Conservation (phyloP, 2,888 invertebrate species). For the Mimachlamys varia region DNA sequence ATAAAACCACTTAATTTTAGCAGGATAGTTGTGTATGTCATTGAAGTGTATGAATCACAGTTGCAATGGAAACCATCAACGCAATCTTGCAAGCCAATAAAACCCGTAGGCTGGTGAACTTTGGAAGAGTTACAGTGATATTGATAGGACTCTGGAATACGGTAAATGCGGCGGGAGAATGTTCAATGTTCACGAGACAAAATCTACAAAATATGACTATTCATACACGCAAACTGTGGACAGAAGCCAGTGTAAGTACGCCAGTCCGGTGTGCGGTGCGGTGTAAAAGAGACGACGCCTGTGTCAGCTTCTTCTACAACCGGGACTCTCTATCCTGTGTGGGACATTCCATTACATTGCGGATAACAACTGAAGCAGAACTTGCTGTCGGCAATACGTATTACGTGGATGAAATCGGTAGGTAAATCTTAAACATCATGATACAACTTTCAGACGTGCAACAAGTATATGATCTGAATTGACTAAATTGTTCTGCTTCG, state of each 20-base stretch:
- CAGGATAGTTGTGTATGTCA: too few species aligned
- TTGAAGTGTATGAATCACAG: background rate
- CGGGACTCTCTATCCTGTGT: background rate
- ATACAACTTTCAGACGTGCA: too few species aligned
- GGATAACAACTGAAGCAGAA: background rate
- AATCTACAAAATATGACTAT: background rate
- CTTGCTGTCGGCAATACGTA: background rate
- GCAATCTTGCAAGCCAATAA: background rate
- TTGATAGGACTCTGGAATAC: background rate
- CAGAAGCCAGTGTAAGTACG: background rate
- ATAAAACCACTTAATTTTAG: too few species aligned
- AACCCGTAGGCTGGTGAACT: background rate
- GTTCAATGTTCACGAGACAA: background rate
- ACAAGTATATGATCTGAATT: too few species aligned
- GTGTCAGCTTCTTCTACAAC: conserved; percentile 11
- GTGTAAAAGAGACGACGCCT: background rate
- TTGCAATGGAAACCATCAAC: background rate
- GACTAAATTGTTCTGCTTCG: too few species aligned
- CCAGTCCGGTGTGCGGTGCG: background rate
- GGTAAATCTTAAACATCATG: background rate
- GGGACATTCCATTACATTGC: background rate
- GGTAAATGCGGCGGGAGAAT: background rate
- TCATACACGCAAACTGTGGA: background rate
- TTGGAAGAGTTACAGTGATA: background rate
- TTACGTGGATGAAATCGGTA: background rate